Percentiles rank a stretch among this genome's conserved stretches.
These are phyloP conservation scores for Ooceraea biroi DNA, from an alignment of 1,140 invertebrate species.

Conservation along the genomic window DNA sequence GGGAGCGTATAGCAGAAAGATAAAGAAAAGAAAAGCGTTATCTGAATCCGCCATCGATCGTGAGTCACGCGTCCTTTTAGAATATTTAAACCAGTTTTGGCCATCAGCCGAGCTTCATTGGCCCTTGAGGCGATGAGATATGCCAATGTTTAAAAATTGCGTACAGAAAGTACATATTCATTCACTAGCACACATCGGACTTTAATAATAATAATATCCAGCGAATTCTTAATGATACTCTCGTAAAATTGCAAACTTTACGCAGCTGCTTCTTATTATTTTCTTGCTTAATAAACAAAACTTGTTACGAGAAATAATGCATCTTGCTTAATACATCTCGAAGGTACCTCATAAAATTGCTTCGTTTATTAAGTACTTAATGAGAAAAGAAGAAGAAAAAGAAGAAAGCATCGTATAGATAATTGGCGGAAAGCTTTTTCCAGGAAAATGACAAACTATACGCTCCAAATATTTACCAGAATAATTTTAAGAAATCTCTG, in stretches of 20 bases:
- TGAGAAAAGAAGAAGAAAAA: not conserved
- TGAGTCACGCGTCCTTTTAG: conserved; percentile 22
- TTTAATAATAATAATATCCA: not conserved
- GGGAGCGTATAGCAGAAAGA: conserved; percentile 30
- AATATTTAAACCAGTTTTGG: conserved; percentile 50
- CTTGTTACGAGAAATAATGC: not conserved
- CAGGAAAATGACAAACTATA: not conserved
- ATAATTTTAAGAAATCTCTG: no score
- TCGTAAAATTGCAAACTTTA: conserved; percentile 25
- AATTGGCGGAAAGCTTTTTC: no score
- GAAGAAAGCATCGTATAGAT: no score
- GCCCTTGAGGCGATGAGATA: conserved; percentile 19
- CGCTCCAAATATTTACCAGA: not conserved
- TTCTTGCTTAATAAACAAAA: conserved; percentile 15
- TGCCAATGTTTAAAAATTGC: conserved; percentile 18
- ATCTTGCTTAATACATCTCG: conserved; percentile 3
- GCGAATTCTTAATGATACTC: conserved; percentile 21
- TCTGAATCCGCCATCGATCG: conserved; percentile 20
- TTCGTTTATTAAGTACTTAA: not conserved
- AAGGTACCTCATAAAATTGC: conserved; percentile 6
- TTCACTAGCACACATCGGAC: not conserved
- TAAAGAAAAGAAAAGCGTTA: conserved; percentile 14
- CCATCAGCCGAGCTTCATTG: conserved; percentile 34
- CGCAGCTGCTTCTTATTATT: not conserved
- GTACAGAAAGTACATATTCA: conserved; percentile 2